Evolutionary conservation across 2,113 vertebrate genomes (phyloP), one percentile per base, ranked within the genome.

Genomic region (Dunckerocampus dactyliophorus): DNA sequence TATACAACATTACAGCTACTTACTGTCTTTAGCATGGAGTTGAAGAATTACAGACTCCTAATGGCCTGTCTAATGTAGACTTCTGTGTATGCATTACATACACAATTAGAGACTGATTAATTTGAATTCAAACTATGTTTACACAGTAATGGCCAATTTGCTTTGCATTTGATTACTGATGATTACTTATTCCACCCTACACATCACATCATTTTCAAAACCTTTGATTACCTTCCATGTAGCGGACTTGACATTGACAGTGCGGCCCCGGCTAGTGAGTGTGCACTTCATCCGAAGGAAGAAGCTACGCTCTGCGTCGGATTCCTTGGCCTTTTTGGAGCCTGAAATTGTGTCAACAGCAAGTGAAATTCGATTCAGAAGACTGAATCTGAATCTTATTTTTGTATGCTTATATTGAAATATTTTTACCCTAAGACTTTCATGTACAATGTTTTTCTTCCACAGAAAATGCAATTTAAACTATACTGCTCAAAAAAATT

Each of bases 211-310:
- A 28, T 47, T 15, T 42, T 42, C n/a, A 17, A 1, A 0, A 1
- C 0, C 77, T 81, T 20, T 13, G 11, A 42, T 56, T 47, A 95
- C 97, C 93, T 98, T 99, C 96, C 96, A 99, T 0, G 97, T 94
- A 67, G 97, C 96, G 58, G 97, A 99, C 81, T 97, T 99, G 69
- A 99, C 93, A 52, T 99, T 99, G 87, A 99, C 96, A 8, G 95
- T 98, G 85, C 95, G 93, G 57, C 97, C 96, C 47, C 95, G 89
- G 86, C 92, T 99, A 22, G 97, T 98, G 61, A 99, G 87, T 0
- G 97, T 99, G 76, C 97, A 99, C 77, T 99, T 99, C 97, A 99
- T 97, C 79, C 97, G 88, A 67, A 98, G 91, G 79, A 98, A 95
- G 87, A 96, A 95, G 86, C 89, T 96, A 69, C 96, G 88, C 63